A percentile compares a stretch with the other conserved stretches of the same genome.
phyloP scores from a whole-genome alignment of 2,888 invertebrate species.

The Chrysomela aeneicollis region DNA sequence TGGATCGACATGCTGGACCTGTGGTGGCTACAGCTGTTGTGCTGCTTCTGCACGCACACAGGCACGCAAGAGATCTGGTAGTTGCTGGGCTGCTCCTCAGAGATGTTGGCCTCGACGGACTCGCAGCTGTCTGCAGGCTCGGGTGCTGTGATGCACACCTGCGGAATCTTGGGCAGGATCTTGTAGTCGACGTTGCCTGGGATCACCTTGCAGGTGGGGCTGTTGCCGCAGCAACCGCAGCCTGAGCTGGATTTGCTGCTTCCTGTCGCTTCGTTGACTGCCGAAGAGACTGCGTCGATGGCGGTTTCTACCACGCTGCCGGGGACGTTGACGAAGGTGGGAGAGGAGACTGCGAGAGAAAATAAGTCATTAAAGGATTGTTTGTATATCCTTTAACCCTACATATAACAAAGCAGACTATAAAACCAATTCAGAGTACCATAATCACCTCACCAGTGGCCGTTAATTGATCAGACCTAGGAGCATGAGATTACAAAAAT shows the following conservation, averaged over 20 bases:
- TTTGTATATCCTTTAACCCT: too few species aligned
- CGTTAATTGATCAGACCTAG: too few species aligned
- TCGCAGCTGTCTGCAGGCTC: conserved; percentile 33
- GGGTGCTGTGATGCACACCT: conserved; percentile 30
- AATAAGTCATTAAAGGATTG: background rate
- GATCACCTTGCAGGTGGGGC: conserved; percentile 37
- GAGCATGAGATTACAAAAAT: too few species aligned
- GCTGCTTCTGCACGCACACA: conserved; percentile 19
- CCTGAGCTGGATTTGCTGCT: background rate
- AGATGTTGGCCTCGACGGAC: conserved; percentile 28
- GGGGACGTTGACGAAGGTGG: conserved; percentile 42
- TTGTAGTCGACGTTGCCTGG: conserved; percentile 50
- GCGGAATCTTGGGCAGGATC: conserved; percentile 40
- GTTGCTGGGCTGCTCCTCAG: conserved; percentile 8
- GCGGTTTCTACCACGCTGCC: conserved; percentile 4
- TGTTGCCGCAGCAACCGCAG: conserved; percentile 18
- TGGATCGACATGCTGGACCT: conserved; percentile 23
- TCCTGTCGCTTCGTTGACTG: background rate
- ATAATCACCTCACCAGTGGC: too few species aligned
- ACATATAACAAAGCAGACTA: too few species aligned
- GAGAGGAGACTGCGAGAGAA: conserved; percentile 31
- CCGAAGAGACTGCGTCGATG: background rate
- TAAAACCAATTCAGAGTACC: too few species aligned
- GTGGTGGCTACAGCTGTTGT: conserved; percentile 21
- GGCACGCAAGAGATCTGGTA: conserved; percentile 28